Conservation (phyloP, 2,113 vertebrate species). For the Sminthopsis crassicaudata region DNA sequence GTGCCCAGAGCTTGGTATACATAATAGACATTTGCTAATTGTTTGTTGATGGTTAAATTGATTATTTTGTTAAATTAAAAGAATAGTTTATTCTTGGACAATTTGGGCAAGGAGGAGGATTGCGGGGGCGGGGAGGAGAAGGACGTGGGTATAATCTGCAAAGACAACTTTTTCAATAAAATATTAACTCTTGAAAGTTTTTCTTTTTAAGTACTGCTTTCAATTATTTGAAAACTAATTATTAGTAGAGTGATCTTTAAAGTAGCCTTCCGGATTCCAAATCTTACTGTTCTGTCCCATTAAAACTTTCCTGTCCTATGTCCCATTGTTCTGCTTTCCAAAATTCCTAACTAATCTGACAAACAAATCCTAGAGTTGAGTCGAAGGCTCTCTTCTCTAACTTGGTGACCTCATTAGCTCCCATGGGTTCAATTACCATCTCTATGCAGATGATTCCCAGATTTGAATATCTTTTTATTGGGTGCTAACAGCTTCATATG, state of each 20-base stretch:
- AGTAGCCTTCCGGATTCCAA: not conserved
- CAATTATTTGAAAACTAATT: not conserved
- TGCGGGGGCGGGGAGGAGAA: not conserved
- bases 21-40: not conserved
- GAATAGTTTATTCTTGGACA: not conserved
- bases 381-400: not conserved
- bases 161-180: not conserved
- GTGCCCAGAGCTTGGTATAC: not conserved
- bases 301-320: not conserved
- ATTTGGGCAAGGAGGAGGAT: not conserved
- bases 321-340: not conserved
- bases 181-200: not conserved
- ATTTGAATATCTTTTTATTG: not conserved
- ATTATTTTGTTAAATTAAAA: not conserved
- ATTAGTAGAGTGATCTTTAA: not conserved
- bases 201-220: not conserved
- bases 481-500: not conserved
- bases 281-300: not conserved
- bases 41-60: not conserved
- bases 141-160: not conserved
- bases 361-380: not conserved
- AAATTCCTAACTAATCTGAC: not conserved
- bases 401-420: not conserved
- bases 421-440: not conserved
- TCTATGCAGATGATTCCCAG: not conserved